A percentile compares a stretch with the other conserved stretches of the same genome.
These are phyloP conservation scores for Solen grandis DNA, from an alignment of 1,140 invertebrate species.

Conservation along the genomic window DNA sequence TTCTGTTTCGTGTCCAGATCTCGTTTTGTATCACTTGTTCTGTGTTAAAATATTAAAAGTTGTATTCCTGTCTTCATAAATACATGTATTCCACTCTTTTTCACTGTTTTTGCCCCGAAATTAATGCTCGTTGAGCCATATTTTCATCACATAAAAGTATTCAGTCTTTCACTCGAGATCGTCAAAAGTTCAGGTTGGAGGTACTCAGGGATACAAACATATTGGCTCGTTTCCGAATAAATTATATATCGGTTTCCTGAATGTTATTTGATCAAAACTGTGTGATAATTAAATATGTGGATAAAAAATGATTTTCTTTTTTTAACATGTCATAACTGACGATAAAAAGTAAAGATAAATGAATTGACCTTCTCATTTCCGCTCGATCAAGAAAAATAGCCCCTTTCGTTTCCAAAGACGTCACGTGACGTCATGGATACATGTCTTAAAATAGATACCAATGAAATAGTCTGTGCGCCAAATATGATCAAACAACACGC, in stretches of 20 bases:
- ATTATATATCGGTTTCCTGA: too few species aligned
- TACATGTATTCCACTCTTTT: conserved; percentile 12
- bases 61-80: too few species aligned
- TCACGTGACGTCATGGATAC: conserved; percentile 55
- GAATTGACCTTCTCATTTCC: too few species aligned
- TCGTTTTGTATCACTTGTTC: too few species aligned
- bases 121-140: conserved; percentile 44
- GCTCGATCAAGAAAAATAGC: too few species aligned
- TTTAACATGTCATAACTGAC: neutral
- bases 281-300: too few species aligned
- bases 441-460: conserved; percentile 7
- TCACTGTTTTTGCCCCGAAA: conserved; percentile 41
- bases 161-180: conserved; percentile 42
- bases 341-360: too few species aligned
- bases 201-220: conserved; percentile 10
- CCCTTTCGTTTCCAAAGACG: conserved; percentile 11
- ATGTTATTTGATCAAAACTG: too few species aligned
- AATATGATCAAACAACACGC: neutral
- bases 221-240: neutral
- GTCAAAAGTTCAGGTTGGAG: conserved; percentile 38
- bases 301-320: conserved; percentile 3
- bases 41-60: too few species aligned
- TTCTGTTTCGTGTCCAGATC: too few species aligned
- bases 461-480: neutral
- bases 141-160: conserved; percentile 38